Evolutionary conservation across 37 sponge, comb jelly and placozoan genomes (phyloP).

Genomic region (Geodia barretti): DNA sequence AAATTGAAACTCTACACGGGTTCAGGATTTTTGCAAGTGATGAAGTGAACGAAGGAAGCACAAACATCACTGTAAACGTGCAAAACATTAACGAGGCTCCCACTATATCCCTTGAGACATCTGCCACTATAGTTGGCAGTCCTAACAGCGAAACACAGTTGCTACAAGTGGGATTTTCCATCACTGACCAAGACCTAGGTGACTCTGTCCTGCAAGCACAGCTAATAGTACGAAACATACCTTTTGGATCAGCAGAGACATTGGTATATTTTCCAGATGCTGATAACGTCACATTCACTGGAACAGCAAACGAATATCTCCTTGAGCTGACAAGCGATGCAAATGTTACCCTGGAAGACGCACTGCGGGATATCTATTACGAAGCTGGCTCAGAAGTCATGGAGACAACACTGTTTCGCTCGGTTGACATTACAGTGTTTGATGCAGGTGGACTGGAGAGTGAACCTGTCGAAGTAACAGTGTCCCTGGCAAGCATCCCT

Average conservation of each 20-base stretch:
- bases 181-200: conserved; percentile 59
- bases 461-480: conserved; percentile 16
- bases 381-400: conserved; percentile 14
- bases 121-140: conserved; percentile 25
- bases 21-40: conserved; percentile 55
- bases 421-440: conserved; percentile 28
- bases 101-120: conserved; percentile 25
- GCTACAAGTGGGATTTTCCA: conserved; percentile 6
- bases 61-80: conserved; percentile 38
- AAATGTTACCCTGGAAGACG: conserved; percentile 9
- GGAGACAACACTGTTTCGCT: conserved; percentile 12
- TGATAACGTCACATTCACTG: neutral
- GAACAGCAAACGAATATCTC: neutral
- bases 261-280: neutral
- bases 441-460: conserved; percentile 46
- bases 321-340: neutral
- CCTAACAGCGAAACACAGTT: conserved; percentile 13
- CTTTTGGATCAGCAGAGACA: conserved; percentile 42
- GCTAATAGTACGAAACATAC: conserved; percentile 36
- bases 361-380: conserved; percentile 22
- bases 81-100: conserved; percentile 48
- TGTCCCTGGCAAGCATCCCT: conserved; percentile 69
- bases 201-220: conserved; percentile 35
- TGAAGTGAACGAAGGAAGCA: conserved; percentile 30
- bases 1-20: neutral